Conservation (phyloP, 2,888 invertebrate genomes). For the Unio delphinus region DNA sequence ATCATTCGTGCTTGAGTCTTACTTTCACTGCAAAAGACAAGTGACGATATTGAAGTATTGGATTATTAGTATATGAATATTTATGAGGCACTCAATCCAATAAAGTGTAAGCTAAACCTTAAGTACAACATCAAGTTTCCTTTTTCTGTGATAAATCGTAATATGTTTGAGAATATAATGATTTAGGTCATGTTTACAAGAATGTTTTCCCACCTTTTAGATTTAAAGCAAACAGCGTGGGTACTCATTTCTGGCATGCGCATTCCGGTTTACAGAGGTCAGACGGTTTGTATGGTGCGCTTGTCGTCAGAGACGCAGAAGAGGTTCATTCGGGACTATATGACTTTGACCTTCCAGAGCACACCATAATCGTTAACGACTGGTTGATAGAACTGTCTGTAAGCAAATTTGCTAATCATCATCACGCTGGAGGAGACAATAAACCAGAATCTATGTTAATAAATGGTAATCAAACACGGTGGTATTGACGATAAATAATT, state of each 20-base stretch:
- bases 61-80: too few relatives aligned
- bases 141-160: too few relatives aligned
- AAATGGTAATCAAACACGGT: slow-evolving; percentile 77
- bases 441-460: slow-evolving; percentile 87
- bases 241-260: slow-evolving; percentile 64
- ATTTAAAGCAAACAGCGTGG: slow-evolving; percentile 51
- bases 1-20: too few relatives aligned
- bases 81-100: too few relatives aligned
- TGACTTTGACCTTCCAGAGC: slow-evolving; percentile 90
- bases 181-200: neutral
- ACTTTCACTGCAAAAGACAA: too few relatives aligned
- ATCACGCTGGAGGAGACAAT: slow-evolving; percentile 86
- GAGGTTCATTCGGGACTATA: slow-evolving; percentile 90
- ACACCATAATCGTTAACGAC: slow-evolving; percentile 87
- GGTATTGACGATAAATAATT: neutral
- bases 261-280: slow-evolving; percentile 57
- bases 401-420: slow-evolving; percentile 85
- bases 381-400: slow-evolving; percentile 83
- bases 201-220: slow-evolving; percentile 22
- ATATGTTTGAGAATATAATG: neutral
- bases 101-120: too few relatives aligned
- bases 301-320: slow-evolving; percentile 71
- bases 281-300: slow-evolving; percentile 56
- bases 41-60: too few relatives aligned
- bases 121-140: too few relatives aligned